Evolutionary conservation across 2,113 vertebrate species (phyloP).

Genomic region (Eira barbara): DNA sequence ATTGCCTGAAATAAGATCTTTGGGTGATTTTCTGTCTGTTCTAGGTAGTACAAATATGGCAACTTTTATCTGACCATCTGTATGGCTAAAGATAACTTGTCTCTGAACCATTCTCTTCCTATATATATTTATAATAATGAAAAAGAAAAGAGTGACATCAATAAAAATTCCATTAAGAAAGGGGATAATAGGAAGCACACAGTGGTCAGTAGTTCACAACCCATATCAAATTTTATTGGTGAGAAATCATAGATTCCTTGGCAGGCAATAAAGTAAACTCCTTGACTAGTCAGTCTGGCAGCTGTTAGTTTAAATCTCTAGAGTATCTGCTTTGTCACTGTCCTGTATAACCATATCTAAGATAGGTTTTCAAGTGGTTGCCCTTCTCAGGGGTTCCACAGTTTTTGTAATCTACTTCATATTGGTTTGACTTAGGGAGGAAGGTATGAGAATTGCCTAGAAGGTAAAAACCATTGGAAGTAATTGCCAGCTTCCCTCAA

Average conservation of each 20-base stretch:
- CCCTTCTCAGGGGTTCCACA: background rate
- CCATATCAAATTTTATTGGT: background rate
- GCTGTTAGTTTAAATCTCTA: background rate
- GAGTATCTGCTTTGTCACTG: background rate
- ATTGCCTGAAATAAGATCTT: background rate
- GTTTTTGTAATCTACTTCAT: background rate
- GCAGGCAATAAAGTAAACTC: background rate
- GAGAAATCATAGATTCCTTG: background rate
- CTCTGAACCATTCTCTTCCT: background rate
- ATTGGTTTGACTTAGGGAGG: background rate
- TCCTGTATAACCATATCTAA: background rate
- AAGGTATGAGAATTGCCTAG: background rate
- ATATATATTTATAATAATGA: background rate
- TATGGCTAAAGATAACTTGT: background rate
- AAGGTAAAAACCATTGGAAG: background rate
- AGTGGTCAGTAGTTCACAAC: background rate
- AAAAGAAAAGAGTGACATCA: background rate
- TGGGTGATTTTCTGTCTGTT: background rate
- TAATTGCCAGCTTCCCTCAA: background rate
- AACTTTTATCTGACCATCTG: background rate
- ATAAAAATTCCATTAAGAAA: constrained; percentile 1
- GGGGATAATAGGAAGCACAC: background rate
- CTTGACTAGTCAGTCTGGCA: background rate
- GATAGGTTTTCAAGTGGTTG: background rate
- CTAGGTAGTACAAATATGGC: background rate